These are phyloP conservation scores for Papilio xuthus DNA, from an alignment of 1,140 invertebrate genomes.

Conservation along the genomic window DNA sequence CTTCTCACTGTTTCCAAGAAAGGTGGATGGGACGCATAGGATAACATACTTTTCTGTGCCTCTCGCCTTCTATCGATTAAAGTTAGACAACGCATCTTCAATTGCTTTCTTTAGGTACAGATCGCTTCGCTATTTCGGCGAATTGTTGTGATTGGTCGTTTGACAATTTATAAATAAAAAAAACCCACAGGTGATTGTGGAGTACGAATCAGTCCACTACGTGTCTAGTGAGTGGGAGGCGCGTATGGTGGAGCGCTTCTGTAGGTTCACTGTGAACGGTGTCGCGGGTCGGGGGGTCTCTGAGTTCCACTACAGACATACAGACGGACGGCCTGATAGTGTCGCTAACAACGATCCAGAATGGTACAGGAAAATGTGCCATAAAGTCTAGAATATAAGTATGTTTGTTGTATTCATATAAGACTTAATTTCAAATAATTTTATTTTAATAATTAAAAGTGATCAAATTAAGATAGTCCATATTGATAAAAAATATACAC, in stretches of 20 bases:
- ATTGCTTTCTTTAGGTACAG: no score
- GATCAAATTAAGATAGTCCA: no score
- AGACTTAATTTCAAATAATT: slow-evolving; percentile 21
- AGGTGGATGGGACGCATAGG: no score
- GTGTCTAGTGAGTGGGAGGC: slow-evolving; percentile 86
- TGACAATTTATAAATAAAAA: no score
- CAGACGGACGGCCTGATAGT: slow-evolving; percentile 73
- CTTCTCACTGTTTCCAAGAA: no score
- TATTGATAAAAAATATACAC: no score
- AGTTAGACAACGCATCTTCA: no score
- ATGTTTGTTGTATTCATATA: not conserved
- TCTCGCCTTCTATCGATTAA: no score
- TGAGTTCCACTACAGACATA: slow-evolving; percentile 86
- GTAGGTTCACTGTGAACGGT: slow-evolving; percentile 84
- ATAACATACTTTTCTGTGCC: no score
- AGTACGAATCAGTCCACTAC: slow-evolving; percentile 84
- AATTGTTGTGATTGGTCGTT: no score
- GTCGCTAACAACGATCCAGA: slow-evolving; percentile 76
- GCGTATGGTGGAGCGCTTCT: slow-evolving; percentile 85
- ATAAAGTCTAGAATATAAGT: slow-evolving; percentile 53
- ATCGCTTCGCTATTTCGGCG: no score
- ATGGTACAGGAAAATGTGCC: slow-evolving; percentile 78
- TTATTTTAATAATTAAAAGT: no score
- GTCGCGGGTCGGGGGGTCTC: slow-evolving; percentile 85
- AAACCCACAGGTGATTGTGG: slow-evolving; percentile 77